A percentile compares a stretch with the other conserved stretches of the same genome.
Evolutionary conservation across 2,113 vertebrate species (phyloP).

Genomic region (Dromas ardeola): DNA sequence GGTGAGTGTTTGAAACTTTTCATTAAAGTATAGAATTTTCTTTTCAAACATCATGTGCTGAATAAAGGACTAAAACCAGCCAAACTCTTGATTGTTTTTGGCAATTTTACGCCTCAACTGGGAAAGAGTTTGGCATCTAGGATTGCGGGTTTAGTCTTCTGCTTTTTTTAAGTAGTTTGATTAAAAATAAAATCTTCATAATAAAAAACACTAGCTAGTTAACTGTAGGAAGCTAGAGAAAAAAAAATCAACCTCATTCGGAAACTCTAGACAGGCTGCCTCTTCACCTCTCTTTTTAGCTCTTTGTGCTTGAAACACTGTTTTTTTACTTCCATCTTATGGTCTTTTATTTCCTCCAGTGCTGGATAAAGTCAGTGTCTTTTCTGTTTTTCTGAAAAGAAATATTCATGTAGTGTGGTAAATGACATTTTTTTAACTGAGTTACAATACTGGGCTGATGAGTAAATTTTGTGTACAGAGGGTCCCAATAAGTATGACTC

Average conservation of each 20-base stretch:
- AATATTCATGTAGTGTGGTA: background rate
- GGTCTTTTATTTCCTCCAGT: background rate
- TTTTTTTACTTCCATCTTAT: background rate
- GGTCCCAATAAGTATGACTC: background rate
- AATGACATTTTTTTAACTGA: background rate
- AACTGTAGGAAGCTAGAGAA: background rate
- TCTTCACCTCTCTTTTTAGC: background rate
- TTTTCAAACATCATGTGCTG: background rate
- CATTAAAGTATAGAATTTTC: background rate
- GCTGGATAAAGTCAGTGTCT: background rate
- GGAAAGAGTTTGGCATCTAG: background rate
- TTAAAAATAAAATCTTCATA: background rate
- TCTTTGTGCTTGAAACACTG: background rate
- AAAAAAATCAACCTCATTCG: background rate
- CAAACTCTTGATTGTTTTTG: background rate
- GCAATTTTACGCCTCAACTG: background rate
- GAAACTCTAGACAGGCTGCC: background rate
- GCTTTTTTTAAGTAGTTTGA: background rate
- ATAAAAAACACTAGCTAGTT: background rate
- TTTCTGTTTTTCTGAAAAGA: background rate
- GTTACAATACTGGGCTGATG: background rate
- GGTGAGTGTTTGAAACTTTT: background rate
- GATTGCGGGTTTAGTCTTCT: background rate
- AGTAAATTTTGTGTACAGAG: background rate
- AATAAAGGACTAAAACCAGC: background rate